phyloP scores from a whole-genome alignment of 2,797 vertebrate genomes.

The Aselliscus stoliczkanus region DNA sequence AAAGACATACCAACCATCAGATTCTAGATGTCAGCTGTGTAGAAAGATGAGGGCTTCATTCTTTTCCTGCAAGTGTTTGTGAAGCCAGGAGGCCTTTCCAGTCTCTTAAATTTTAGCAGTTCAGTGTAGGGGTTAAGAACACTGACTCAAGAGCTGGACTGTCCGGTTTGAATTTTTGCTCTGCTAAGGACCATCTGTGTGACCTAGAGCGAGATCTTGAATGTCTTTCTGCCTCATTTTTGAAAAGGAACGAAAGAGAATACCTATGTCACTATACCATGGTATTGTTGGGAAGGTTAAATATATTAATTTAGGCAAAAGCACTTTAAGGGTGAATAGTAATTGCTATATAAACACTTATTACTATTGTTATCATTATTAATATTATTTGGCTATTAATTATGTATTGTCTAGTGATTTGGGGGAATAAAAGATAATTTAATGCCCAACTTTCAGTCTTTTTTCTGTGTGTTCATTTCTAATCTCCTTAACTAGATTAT shows the following conservation, averaged over 20 bases:
- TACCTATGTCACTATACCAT: neutral
- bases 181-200: neutral
- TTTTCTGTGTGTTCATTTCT: neutral
- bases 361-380: neutral
- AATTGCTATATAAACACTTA: neutral
- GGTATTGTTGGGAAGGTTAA: neutral
- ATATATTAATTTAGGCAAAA: neutral
- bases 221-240: neutral
- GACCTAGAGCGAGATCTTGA: neutral
- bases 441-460: neutral
- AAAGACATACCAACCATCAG: neutral
- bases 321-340: neutral
- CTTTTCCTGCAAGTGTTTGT: neutral
- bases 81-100: neutral
- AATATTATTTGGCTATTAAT: neutral
- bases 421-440: neutral
- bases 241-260: neutral
- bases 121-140: neutral
- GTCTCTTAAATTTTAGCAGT: neutral
- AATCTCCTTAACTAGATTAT: conserved; percentile 7
- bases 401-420: neutral
- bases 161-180: neutral
- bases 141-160: neutral
- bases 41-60: neutral
- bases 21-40: neutral